A percentile compares a stretch with the other conserved stretches of the same genome.
Conservation (phyloP, 2,113 vertebrate genomes). For the Murina feae region DNA sequence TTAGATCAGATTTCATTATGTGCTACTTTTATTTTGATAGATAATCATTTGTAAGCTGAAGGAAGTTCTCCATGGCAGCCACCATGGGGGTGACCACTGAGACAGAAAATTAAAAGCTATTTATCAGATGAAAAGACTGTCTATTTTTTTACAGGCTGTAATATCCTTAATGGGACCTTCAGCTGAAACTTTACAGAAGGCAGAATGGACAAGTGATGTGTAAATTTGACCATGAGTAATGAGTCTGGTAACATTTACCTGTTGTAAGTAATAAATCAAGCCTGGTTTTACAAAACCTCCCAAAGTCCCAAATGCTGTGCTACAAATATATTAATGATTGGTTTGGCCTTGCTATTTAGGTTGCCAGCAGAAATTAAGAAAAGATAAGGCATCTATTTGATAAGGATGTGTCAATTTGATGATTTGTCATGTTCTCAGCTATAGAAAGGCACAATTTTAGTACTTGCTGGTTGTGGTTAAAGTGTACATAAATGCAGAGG, state of each 20-base stretch:
- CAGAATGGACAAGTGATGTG: neutral
- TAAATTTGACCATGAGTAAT: neutral
- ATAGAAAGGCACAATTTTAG: neutral
- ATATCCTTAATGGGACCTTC: neutral
- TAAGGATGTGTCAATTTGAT: neutral
- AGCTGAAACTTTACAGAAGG: neutral
- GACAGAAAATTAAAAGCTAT: slow-evolving; percentile 6
- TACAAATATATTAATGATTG: neutral
- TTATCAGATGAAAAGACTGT: neutral
- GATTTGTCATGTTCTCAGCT: neutral
- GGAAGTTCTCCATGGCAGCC: neutral
- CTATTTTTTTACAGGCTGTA: neutral
- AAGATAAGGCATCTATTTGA: neutral
- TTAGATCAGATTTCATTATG: neutral
- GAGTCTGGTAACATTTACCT: neutral
- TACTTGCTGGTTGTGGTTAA: neutral
- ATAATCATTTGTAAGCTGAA: neutral
- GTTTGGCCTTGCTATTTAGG: slow-evolving; percentile 32
- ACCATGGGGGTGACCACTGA: neutral
- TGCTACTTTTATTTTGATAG: neutral
- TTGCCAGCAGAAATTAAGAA: neutral
- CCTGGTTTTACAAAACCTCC: neutral
- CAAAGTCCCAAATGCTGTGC: neutral
- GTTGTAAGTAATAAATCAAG: neutral
- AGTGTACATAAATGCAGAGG: slow-evolving; percentile 10